Evolutionary conservation across 2,888 invertebrate genomes (phyloP).

Genomic region (Sarcophaga variegata): DNA sequence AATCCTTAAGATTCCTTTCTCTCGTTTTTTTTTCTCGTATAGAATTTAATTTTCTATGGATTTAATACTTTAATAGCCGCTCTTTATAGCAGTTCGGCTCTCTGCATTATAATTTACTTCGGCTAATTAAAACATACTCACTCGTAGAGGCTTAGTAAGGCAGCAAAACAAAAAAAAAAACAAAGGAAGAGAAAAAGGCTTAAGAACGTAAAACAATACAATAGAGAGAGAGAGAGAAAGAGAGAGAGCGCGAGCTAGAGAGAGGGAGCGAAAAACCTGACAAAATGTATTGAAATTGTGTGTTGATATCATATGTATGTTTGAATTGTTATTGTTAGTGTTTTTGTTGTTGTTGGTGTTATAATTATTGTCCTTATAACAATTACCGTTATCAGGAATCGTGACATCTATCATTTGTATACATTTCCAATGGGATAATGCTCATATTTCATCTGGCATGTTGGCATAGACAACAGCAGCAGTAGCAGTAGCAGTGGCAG

Average conservation of each 20-base stretch:
- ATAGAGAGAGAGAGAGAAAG: neutral
- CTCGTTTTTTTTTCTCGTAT: neutral
- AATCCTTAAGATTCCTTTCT: neutral
- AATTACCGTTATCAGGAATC: constrained; percentile 22
- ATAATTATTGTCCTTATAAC: constrained; percentile 31
- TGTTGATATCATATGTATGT: too few species aligned
- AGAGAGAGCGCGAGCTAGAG: neutral
- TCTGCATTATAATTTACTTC: constrained; percentile 17
- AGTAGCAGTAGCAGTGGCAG: neutral
- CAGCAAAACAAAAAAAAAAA: constrained; percentile 12
- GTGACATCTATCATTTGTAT: constrained; percentile 21
- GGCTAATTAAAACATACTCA: constrained; percentile 38
- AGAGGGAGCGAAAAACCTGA: neutral
- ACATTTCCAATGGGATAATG: neutral
- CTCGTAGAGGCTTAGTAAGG: neutral
- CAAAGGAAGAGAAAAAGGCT: neutral
- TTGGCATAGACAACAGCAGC: neutral
- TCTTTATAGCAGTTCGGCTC: too few species aligned
- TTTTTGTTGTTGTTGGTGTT: neutral
- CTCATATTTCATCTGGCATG: constrained; percentile 46
- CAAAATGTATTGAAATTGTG: constrained; percentile 18
- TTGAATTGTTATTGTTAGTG: too few species aligned
- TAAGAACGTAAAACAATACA: neutral
- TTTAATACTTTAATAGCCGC: constrained; percentile 35
- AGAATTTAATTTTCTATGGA: constrained; percentile 12